Evolutionary conservation across 2,888 invertebrate species (phyloP).

Genomic region (Noctua fimbriata): DNA sequence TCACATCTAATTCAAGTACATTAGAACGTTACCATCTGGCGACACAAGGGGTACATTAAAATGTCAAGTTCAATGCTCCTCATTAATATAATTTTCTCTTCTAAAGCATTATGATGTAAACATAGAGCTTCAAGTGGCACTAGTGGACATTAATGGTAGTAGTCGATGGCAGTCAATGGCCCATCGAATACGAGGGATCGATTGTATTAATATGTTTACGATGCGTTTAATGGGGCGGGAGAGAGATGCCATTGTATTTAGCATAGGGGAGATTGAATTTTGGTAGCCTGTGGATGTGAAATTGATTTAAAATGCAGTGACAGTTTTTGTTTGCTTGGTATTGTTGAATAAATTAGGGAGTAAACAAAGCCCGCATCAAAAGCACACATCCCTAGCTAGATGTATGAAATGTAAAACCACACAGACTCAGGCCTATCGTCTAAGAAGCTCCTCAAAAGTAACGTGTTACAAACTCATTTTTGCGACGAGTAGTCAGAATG

Average conservation of each 20-base stretch:
- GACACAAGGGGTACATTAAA: conserved; percentile 57
- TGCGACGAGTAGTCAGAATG: neutral
- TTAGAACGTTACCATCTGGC: conserved; percentile 61
- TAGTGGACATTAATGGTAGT: conserved; percentile 17
- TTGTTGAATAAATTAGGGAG: neutral
- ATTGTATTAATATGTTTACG: conserved; percentile 63
- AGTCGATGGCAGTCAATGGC: conserved; percentile 13
- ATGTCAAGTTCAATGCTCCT: conserved; percentile 70
- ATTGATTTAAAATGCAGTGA: conserved; percentile 48
- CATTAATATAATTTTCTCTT: conserved; percentile 54
- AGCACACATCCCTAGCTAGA: neutral
- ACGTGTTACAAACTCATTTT: neutral
- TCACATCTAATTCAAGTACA: conserved; percentile 51
- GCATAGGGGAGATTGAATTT: conserved; percentile 56
- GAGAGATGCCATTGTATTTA: conserved; percentile 66
- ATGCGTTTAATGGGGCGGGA: conserved; percentile 68
- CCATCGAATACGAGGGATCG: conserved; percentile 39
- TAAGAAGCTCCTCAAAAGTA: neutral
- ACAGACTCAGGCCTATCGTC: neutral
- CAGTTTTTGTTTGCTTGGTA: conserved; percentile 1
- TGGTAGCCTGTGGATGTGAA: conserved; percentile 14
- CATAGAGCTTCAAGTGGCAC: conserved; percentile 52
- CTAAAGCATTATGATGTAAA: conserved; percentile 59
- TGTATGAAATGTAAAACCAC: neutral
- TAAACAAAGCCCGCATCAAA: neutral